These are phyloP conservation scores for Lepidochrysops patricia DNA, from an alignment of 2,888 invertebrate species.

Conservation along the genomic window DNA sequence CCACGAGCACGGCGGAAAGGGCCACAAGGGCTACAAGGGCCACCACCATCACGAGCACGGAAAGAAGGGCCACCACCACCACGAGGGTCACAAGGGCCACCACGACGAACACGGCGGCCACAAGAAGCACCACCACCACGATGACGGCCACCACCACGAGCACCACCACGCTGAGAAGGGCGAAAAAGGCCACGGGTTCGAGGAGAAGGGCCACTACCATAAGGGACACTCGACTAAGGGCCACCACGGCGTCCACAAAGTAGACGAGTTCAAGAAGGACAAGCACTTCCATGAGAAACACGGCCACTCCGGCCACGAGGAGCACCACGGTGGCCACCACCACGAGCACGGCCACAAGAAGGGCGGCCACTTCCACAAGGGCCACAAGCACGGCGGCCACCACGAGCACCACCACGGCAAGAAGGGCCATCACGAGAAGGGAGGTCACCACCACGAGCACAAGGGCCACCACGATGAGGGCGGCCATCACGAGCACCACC, in stretches of 20 bases:
- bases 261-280: slow-evolving; percentile 88
- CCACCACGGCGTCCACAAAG: slow-evolving; percentile 87
- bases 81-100: slow-evolving; percentile 76
- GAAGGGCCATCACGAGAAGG: slow-evolving; percentile 86
- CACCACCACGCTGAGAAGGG: slow-evolving; percentile 79
- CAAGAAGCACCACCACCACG: slow-evolving; percentile 78
- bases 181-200: slow-evolving; percentile 72
- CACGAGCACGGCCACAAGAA: slow-evolving; percentile 86
- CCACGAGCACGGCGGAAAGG: slow-evolving; percentile 78
- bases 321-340: slow-evolving; percentile 84
- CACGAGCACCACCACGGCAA: slow-evolving; percentile 86
- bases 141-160: slow-evolving; percentile 77
- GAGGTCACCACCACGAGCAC: slow-evolving; percentile 85
- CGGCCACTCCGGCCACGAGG: slow-evolving; percentile 83
- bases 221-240: slow-evolving; percentile 90
- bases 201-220: slow-evolving; percentile 79
- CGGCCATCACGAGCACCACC: slow-evolving; percentile 85
- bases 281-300: slow-evolving; percentile 90
- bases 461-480: slow-evolving; percentile 85
- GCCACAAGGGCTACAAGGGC: slow-evolving; percentile 80
- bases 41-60: slow-evolving; percentile 79
- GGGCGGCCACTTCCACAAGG: slow-evolving; percentile 86
- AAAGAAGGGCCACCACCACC: slow-evolving; percentile 82
- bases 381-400: slow-evolving; percentile 87
- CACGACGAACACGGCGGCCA: slow-evolving; percentile 76